Evolutionary conservation across 2,797 vertebrate species (phyloP), one percentile per base, ranked within the genome.

Genomic region (Paratrypauchen microcephalus): DNA sequence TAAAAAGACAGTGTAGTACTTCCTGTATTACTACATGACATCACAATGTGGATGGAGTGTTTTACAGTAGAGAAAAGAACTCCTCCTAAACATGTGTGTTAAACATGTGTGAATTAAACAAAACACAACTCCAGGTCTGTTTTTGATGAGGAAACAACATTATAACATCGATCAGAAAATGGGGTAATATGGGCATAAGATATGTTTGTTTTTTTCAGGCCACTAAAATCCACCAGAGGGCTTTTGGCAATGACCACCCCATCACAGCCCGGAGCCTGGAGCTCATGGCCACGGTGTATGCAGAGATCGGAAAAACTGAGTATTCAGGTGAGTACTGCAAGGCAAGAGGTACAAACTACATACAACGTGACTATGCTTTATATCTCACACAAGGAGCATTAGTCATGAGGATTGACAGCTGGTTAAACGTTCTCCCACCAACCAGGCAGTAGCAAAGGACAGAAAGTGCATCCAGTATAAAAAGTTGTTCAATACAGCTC

Each of bases 241-340:
- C 92, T 65, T 94, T 94, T 74, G 94, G 93, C 39, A 94, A 93
- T 15, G 88, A 94, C 83, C 93, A 94, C 65, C 92, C 93, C 32
- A 89, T 93, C 62, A 94, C 93, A 78, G 88, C 91, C 84, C 89
- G 90, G 79, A 95, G 93, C 77, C 90, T 94, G 86, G 92, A 94
- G 88, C 91, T 94, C 15, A 91, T 95, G 82, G 93, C 93, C 65
- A 93, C 91, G 0, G 92, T 94, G 79, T 95, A 94, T 62, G 93
- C 92, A 81, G 93, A 94, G 85, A 93, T 94, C 45, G 93, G 92
- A 76, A 94, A 93, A 82, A 93, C 91, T 1, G 93, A 95, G 82
- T 95, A 94, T 85, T 92, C 93, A 92, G 93, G 94, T 94, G 88
- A 86, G 69, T 30, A 56, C 26, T 28, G 41, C 11, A 41, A 15